Evolutionary conservation across 2,888 invertebrate genomes (phyloP), one percentile per base, ranked within the genome.

Genomic region (Leptopilina myrica): DNA sequence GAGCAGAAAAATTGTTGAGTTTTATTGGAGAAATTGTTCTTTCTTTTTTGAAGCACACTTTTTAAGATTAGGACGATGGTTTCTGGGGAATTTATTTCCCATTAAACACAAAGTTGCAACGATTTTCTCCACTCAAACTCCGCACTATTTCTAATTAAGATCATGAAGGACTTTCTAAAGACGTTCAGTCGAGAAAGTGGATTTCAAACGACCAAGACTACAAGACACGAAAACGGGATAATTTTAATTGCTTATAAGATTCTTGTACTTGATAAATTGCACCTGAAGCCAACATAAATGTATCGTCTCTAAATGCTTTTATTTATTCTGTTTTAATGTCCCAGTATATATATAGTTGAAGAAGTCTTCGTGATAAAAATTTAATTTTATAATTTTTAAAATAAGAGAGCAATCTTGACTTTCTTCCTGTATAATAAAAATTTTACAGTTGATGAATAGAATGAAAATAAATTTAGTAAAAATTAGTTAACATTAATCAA

Each of bases 111-210:
- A 73, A 56, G 53, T 73, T 53, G 56, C 53, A 56, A 56, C 33
- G 33, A 56, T 56, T 53, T 49, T 56, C n/a, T 12, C 12, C 2
- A 9, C 49, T 49, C 11, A 49, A 49, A 49, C 49, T 49, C 20
- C 49, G 12, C 49, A 43, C 15, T 49, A 15, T 69, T 49, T 56
- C 14, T 56, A 73, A 73, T 73, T 73, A 33, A 26, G 56, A n/a
- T 56, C 26, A n/a, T 33, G 9, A 56, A 33, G 56, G 69, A 26
- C 26, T 69, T 26, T 69, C 12, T 26, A 49, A 26, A 43, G 12
- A 4, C 9, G 43, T 67, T 20, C 14, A 46, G 8, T 4, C 49
- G 53, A 62, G 14, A 8, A 53, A 53, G 69, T 53, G 53, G 26
- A 53, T 53, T 26, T 33, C 26, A 53, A 69, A 14, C 49, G 69